Evolutionary conservation across 1,140 invertebrate genomes (phyloP), one percentile per base, ranked within the genome.

Genomic region (Carcinoscorpius rotundicauda): DNA sequence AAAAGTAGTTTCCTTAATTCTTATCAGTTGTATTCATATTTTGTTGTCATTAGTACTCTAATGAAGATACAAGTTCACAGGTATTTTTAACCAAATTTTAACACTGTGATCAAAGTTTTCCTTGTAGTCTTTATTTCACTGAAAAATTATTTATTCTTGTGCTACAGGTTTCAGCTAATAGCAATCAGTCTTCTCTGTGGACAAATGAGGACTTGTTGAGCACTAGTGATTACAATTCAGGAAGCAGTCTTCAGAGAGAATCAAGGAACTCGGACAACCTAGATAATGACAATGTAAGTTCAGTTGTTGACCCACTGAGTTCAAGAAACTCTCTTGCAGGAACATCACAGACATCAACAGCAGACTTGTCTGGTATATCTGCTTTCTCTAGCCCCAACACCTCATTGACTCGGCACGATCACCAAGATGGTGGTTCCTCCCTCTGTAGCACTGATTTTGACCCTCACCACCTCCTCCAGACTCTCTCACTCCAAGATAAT

Each of bases 321-420:
- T 89, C 87, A 4, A 78, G 86, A 63, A 82, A 86, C 29, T 90
- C 87, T 51, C 78, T 91, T 52, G 87, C 87, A 9, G 87, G 88
- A 69, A 91, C 88, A 3, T 88, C 86, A 63, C 85, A 88, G 29
- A 90, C 87, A 3, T 90, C 88, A 8, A 88, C 87, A 4, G 87
- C 87, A 3, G 87, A 89, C 75, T 76, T 89, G 29, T 88, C 86
- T 65, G 86, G 88, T 58, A 87, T 89, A 75, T 89, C 87, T 49
- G 68, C 65, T 5, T 69, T 69, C 64, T 66, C 65, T 52, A 69
- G 68, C 29, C 68, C 68, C 6, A 70, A 63, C 55, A 65, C 66
- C 49, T 71, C 70, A 51, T 58, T 71, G 56, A 70, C 70, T 55
- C 68, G 68, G 29, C 62, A 65, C 48, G 58, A 64, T 49, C 55